Conservation (phyloP, 2,797 vertebrate genomes). For the Helicolenus hilgendorfi region DNA sequence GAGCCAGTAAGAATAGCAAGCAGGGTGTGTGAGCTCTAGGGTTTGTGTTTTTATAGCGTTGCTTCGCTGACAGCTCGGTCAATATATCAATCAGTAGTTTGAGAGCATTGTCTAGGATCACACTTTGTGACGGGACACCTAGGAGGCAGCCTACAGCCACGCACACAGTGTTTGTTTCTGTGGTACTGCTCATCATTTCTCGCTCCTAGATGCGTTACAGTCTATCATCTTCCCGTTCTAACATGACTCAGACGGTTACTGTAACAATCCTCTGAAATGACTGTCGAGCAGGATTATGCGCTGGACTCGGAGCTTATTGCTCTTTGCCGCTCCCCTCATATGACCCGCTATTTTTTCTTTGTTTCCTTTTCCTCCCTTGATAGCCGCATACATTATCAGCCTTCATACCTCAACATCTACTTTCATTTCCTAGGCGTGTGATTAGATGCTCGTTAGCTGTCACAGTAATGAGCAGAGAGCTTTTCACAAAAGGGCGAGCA, state of each 20-base stretch:
- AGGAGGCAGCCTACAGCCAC: neutral
- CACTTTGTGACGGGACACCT: constrained; percentile 6
- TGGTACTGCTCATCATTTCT: constrained; percentile 36
- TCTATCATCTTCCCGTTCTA: neutral
- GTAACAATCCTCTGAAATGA: constrained; percentile 12
- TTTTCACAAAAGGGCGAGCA: neutral
- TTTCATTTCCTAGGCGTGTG: constrained; percentile 36
- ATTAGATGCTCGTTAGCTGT: constrained; percentile 20
- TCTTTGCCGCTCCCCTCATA: neutral
- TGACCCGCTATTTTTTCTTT: neutral
- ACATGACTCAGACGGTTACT: constrained; percentile 35
- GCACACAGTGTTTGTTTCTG: constrained; percentile 11
- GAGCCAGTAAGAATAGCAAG: constrained; percentile 12
- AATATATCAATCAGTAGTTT: constrained; percentile 20
- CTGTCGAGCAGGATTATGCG: constrained; percentile 1
- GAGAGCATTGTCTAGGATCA: constrained; percentile 8
- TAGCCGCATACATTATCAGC: constrained; percentile 7
- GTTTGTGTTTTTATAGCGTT: constrained; percentile 36
- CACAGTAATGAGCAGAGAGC: constrained; percentile 16
- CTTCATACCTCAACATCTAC: neutral
- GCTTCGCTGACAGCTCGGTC: constrained; percentile 23
- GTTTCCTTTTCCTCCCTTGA: neutral
- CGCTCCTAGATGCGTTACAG: neutral
- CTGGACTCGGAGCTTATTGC: neutral
- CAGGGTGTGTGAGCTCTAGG: constrained; percentile 1